These are phyloP conservation scores for Stenurella melanura DNA, from an alignment of 2,888 invertebrate species.

Conservation along the genomic window DNA sequence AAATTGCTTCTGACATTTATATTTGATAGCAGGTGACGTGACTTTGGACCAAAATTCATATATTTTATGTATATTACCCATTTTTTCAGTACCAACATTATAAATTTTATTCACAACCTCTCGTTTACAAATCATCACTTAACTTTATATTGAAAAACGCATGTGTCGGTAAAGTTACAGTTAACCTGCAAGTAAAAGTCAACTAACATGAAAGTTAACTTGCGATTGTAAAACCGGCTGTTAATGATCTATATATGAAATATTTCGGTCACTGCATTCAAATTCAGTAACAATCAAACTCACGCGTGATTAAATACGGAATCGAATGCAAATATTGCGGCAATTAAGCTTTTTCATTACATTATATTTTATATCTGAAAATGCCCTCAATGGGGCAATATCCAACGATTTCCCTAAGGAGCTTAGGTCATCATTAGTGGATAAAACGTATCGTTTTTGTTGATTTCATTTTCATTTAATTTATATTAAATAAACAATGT, in stretches of 20 bases:
- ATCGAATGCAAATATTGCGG: not conserved
- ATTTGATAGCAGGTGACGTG: too few relatives aligned
- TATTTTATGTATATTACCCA: too few relatives aligned
- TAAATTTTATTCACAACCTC: too few relatives aligned
- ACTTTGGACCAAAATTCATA: too few relatives aligned
- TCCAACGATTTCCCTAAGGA: not conserved
- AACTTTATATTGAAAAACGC: too few relatives aligned
- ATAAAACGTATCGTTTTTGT: not conserved
- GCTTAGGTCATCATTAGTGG: not conserved
- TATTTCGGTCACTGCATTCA: not conserved
- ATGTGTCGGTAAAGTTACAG: too few relatives aligned
- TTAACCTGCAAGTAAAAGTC: too few relatives aligned
- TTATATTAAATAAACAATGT: not conserved
- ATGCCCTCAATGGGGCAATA: not conserved
- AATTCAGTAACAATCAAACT: not conserved
- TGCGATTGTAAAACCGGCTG: too few relatives aligned
- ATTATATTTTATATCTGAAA: not conserved
- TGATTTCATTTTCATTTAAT: not conserved
- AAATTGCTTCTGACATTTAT: too few relatives aligned
- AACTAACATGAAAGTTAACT: too few relatives aligned
- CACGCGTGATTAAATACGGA: not conserved
- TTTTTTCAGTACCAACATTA: too few relatives aligned
- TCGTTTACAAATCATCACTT: too few relatives aligned
- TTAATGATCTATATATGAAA: not conserved
- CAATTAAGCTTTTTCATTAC: constrained; percentile 6